Percentiles rank a stretch among this genome's conserved stretches.
Conservation (phyloP, 1,140 invertebrate genomes). For the Diabrotica virgifera region DNA sequence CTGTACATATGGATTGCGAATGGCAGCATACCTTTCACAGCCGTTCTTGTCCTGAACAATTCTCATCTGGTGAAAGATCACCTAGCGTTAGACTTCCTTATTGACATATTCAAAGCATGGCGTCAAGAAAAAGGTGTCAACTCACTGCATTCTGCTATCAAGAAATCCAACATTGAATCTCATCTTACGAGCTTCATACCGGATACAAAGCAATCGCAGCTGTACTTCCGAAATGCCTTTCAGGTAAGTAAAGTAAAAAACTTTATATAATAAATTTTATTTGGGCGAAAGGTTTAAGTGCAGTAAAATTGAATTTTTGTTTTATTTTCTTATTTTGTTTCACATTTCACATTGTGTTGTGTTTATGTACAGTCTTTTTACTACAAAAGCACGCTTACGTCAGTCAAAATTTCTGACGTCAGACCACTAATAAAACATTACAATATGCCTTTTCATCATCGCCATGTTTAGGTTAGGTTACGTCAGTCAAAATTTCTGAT, state of each 20-base stretch:
- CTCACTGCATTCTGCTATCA: constrained; percentile 81
- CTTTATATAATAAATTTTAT: no score
- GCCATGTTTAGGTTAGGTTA: no score
- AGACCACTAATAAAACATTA: no score
- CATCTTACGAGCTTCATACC: constrained; percentile 92
- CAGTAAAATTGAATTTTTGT: no score
- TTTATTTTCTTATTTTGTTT: no score
- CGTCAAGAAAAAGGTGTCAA: constrained; percentile 86
- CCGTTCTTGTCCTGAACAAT: constrained; percentile 79
- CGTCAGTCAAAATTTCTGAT: no score
- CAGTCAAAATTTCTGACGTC: no score
- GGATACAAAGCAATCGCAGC: constrained; percentile 86
- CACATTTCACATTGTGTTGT: no score
- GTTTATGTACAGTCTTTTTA: no score
- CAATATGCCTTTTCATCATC: no score
- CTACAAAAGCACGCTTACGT: no score
- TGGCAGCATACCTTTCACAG: constrained; percentile 80
- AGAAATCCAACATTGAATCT: constrained; percentile 82
- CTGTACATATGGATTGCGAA: constrained; percentile 90
- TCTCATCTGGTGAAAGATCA: constrained; percentile 95
- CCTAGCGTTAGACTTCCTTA: constrained; percentile 86
- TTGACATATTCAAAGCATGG: constrained; percentile 88
- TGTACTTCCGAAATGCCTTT: constrained; percentile 45
- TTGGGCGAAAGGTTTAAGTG: no score
- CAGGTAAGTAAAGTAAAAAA: constrained; percentile 13